Evolutionary conservation across 1,140 invertebrate genomes (phyloP).

Genomic region (Ceratosolen solmsi): DNA sequence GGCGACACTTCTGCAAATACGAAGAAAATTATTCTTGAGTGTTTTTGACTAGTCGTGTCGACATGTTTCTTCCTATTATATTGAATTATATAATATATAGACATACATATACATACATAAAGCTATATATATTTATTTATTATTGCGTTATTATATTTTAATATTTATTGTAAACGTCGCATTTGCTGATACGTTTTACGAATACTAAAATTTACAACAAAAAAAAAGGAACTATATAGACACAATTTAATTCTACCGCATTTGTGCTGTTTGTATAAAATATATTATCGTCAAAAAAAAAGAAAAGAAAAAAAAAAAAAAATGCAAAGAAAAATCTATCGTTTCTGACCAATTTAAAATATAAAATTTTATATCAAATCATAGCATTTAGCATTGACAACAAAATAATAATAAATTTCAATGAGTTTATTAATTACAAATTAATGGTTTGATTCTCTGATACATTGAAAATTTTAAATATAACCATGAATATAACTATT

Average conservation of each 20-base stretch:
- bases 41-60: slow-evolving; percentile 71
- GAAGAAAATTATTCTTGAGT: slow-evolving; percentile 62
- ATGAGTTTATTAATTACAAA: no score
- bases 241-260: slow-evolving; percentile 31
- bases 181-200: slow-evolving; percentile 50
- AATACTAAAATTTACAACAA: slow-evolving; percentile 41
- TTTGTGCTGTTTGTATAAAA: slow-evolving; percentile 47
- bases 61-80: slow-evolving; percentile 70
- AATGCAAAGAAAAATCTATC: no score
- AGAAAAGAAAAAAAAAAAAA: no score
- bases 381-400: no score
- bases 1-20: slow-evolving; percentile 62
- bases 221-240: slow-evolving; percentile 37
- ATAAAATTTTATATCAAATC: no score
- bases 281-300: background rate
- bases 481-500: no score
- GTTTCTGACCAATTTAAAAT: no score
- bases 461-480: no score
- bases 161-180: slow-evolving; percentile 70
- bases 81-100: slow-evolving; percentile 61
- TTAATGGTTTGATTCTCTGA: no score
- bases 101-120: slow-evolving; percentile 53
- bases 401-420: no score
- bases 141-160: slow-evolving; percentile 73
- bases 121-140: slow-evolving; percentile 66